Evolutionary conservation across 2,797 vertebrate species (phyloP).

Genomic region (Toxotes lorentzi): DNA sequence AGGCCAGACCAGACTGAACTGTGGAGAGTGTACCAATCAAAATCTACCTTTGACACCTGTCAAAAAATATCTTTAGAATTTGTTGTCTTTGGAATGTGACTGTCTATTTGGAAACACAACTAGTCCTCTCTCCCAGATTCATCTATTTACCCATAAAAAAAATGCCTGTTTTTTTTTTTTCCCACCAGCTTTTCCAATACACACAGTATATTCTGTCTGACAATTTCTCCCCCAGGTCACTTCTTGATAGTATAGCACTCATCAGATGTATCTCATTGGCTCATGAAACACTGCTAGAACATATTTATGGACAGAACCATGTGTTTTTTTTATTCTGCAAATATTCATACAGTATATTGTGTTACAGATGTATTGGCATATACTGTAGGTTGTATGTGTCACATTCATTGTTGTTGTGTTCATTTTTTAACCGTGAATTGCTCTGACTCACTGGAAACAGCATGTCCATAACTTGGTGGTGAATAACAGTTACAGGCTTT

Average conservation of each 20-base stretch:
- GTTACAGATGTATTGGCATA: slow-evolving; percentile 10
- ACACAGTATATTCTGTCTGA: not conserved
- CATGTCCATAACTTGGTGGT: slow-evolving; percentile 32
- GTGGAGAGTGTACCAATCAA: slow-evolving; percentile 20
- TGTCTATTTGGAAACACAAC: not conserved
- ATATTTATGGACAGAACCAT: not conserved
- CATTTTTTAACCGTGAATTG: slow-evolving; percentile 44
- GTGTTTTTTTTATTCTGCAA: slow-evolving; percentile 29
- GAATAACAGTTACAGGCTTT: slow-evolving; percentile 54
- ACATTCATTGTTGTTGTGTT: slow-evolving; percentile 19
- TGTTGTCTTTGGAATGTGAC: slow-evolving; percentile 16
- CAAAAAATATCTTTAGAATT: slow-evolving; percentile 4
- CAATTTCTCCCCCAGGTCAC: not conserved
- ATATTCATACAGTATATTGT: slow-evolving; percentile 8
- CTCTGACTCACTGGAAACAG: slow-evolving; percentile 24
- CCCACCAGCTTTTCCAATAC: not conserved
- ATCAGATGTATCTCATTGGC: not conserved
- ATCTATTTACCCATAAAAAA: not conserved
- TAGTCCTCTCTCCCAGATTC: not conserved
- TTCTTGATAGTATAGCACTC: not conserved
- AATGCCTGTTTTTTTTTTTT: not conserved
- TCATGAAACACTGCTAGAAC: not conserved
- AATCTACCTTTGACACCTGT: slow-evolving; percentile 25
- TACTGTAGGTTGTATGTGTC: not conserved
- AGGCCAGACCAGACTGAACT: slow-evolving; percentile 45